Base-by-base conservation (phyloP, 1,140 invertebrate species). In the Drosophila trapezifrons region DNA sequence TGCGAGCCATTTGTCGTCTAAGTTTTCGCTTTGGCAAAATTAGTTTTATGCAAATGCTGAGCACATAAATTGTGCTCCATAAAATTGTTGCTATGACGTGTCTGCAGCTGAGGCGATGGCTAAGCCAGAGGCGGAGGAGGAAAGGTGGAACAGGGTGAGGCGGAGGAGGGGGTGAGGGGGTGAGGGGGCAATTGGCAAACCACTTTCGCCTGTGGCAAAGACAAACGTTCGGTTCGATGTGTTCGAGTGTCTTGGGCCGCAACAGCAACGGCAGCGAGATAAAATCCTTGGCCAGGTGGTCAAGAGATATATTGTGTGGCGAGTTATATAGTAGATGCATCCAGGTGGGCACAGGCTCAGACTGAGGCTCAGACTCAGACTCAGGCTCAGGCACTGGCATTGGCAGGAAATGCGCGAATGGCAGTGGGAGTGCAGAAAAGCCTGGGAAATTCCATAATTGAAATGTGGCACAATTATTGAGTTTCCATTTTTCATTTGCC, bases 1-100 rank as follows among this genome's bases (percentile, higher is more conserved):
- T 38, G 18, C 45, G 27, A 49, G 22, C 55, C 57, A 75, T 70
- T 81, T 76, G 69, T 64, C 64, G 64, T 71, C 57, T 71, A 58
- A 71, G 56, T 71, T 74, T 78, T 76, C 67, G 71, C 67, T 70
- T 77, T 66, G 51, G 60, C 64, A 70, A 86, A 87, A 86, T 87
- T 87, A 83, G 76, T 87, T 86, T 87, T 83, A 87, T 86, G 83
- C 83, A 87, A 86, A 86, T 86, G 83, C 84, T 66, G 72, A 76
- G 78, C 79, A 82, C 76, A 83, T 83, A 87, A 86, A 82, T 87
- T 86, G 42, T 79, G 83, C 82, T 79, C 79, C 64, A 78, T 67
- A 81, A 77, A 87, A 79, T 51, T 65, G 57, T 64, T 56, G 42
- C 45, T 55, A n/a, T 38, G 43, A 38, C 56, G 56, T 49, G 64